Evolutionary conservation across 2,888 invertebrate species (phyloP).

Genomic region (Sminthurides aquaticus): DNA sequence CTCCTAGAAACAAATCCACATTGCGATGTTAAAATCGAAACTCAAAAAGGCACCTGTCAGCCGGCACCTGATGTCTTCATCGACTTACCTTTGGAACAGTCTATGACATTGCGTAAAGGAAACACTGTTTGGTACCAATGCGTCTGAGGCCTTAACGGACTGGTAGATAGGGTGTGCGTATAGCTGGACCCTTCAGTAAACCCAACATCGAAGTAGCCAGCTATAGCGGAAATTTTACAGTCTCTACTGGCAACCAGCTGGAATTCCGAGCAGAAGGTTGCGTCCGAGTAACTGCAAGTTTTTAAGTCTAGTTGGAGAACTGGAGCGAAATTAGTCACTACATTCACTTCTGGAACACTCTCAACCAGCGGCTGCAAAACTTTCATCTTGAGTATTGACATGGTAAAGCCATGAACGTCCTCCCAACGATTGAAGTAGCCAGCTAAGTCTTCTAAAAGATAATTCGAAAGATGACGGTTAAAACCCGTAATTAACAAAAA

Average conservation of each 20-base stretch:
- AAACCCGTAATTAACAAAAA: too few relatives aligned
- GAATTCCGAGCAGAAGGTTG: constrained; percentile 48
- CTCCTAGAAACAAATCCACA: too few relatives aligned
- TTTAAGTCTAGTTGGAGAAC: constrained; percentile 66
- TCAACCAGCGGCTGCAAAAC: constrained; percentile 69
- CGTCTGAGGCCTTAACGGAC: constrained; percentile 62
- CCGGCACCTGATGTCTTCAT: too few relatives aligned
- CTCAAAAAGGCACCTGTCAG: too few relatives aligned
- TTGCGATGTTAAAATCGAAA: too few relatives aligned
- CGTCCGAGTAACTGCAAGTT: constrained; percentile 60
- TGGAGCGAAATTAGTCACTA: constrained; percentile 60
- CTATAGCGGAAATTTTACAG: constrained; percentile 68
- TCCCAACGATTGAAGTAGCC: too few relatives aligned
- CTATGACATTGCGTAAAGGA: too few relatives aligned
- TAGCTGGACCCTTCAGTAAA: constrained; percentile 24
- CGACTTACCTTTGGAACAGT: too few relatives aligned
- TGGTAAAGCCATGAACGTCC: constrained; percentile 86
- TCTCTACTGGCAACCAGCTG: constrained; percentile 52
- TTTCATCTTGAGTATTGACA: constrained; percentile 81
- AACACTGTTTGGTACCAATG: constrained; percentile 96
- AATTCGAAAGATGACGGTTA: too few relatives aligned
- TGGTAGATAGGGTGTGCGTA: constrained; percentile 27
- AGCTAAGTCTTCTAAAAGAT: too few relatives aligned
- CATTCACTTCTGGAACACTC: constrained; percentile 56
- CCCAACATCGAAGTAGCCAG: constrained; percentile 77